A percentile compares a stretch with the other conserved stretches of the same genome.
Evolutionary conservation across 1,140 invertebrate genomes (phyloP).

Genomic region (Drosophila parvula): DNA sequence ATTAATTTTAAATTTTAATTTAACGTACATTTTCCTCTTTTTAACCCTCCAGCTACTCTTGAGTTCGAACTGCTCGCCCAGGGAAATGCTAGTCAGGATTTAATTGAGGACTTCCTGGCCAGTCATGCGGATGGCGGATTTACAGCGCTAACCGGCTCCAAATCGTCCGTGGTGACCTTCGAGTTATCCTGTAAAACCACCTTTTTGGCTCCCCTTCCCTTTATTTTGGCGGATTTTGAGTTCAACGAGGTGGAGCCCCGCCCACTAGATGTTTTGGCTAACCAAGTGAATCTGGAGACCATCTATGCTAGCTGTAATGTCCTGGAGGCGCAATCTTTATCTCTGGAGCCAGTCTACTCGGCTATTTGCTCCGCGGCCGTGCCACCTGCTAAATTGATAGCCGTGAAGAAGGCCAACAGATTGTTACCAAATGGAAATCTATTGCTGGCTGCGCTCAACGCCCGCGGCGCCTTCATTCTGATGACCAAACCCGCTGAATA

Average conservation of each 20-base stretch:
- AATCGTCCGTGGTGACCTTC: slow-evolving; percentile 46
- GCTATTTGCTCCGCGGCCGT: slow-evolving; percentile 38
- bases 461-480: slow-evolving; percentile 40
- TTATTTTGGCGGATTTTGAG: slow-evolving; percentile 13
- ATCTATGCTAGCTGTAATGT: slow-evolving; percentile 56
- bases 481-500: slow-evolving; percentile 36
- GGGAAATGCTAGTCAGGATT: slow-evolving; percentile 46
- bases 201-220: slow-evolving; percentile 40
- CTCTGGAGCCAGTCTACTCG: slow-evolving; percentile 51
- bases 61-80: slow-evolving; percentile 36
- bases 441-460: slow-evolving; percentile 47
- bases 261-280: slow-evolving; percentile 44
- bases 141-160: slow-evolving; percentile 52
- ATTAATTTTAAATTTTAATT: not conserved
- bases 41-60: not conserved
- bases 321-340: slow-evolving; percentile 53
- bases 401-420: slow-evolving; percentile 30
- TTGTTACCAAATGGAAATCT: slow-evolving; percentile 33
- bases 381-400: slow-evolving; percentile 19
- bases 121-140: slow-evolving; percentile 19
- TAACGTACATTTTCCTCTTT: not conserved
- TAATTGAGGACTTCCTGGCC: slow-evolving; percentile 48
- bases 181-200: slow-evolving; percentile 46
- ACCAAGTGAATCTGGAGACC: slow-evolving; percentile 33
- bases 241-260: not conserved